A percentile compares a stretch with the other conserved stretches of the same genome.
Conservation (phyloP, 2,888 invertebrate species). For the Hydraecia micacea region DNA sequence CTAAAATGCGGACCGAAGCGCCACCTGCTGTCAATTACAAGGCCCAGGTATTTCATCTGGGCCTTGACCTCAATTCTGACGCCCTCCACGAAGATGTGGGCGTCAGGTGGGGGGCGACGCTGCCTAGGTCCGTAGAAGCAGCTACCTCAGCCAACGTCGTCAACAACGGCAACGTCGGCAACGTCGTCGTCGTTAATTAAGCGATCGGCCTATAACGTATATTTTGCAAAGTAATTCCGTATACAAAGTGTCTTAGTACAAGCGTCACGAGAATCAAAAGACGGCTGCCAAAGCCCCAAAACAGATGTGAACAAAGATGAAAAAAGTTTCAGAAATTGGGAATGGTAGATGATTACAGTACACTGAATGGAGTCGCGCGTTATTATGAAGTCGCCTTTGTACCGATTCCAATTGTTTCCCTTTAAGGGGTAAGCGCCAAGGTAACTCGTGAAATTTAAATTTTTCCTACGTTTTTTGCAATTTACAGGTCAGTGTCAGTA, state of each 20-base stretch:
- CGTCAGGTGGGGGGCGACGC: too few species aligned
- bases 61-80: too few species aligned
- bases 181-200: too few species aligned
- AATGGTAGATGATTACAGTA: constrained; percentile 89
- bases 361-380: constrained; percentile 86
- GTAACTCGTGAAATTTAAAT: not conserved
- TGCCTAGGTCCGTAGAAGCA: too few species aligned
- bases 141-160: too few species aligned
- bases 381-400: constrained; percentile 88
- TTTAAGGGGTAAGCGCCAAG: constrained; percentile 54
- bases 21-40: too few species aligned
- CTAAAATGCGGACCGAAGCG: too few species aligned
- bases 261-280: constrained; percentile 79
- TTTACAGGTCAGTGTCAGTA: not conserved
- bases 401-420: constrained; percentile 86
- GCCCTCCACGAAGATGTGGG: too few species aligned
- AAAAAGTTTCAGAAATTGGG: constrained; percentile 88
- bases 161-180: too few species aligned
- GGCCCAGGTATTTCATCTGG: too few species aligned
- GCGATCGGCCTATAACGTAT: too few species aligned
- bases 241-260: constrained; percentile 58
- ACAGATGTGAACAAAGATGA: constrained; percentile 89
- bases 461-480: not conserved
- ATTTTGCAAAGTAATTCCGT: constrained; percentile 33
- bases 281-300: constrained; percentile 78